Percentiles rank a stretch among this genome's conserved stretches.
Evolutionary conservation across 2,797 vertebrate species (phyloP).

Genomic region (Thamnophis elegans): DNA sequence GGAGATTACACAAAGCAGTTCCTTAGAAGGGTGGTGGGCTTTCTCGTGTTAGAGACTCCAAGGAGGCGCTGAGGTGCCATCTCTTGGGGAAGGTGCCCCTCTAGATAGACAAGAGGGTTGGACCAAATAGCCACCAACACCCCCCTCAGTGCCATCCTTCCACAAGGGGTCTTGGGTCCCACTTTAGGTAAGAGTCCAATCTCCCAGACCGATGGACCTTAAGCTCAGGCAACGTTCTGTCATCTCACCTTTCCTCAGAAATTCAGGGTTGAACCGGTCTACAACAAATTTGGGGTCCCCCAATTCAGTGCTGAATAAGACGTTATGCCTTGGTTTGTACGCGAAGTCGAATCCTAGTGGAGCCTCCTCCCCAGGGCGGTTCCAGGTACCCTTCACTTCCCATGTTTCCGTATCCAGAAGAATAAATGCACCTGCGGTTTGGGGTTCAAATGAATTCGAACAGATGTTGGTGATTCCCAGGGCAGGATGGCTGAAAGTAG

Average conservation of each 20-base stretch:
- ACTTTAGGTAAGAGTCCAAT: background rate
- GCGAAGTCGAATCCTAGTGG: conserved; percentile 88
- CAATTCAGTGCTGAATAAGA: conserved; percentile 89
- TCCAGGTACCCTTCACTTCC: conserved; percentile 85
- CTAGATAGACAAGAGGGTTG: background rate
- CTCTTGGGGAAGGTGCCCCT: too few relatives aligned
- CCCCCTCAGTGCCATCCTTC: background rate
- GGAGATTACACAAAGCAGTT: background rate
- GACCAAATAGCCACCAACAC: background rate
- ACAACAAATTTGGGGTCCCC: conserved; percentile 76
- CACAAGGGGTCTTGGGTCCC: background rate
- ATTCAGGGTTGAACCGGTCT: conserved; percentile 74
- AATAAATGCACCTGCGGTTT: conserved; percentile 80
- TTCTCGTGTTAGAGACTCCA: background rate
- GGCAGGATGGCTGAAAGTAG: background rate
- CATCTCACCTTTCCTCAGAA: conserved; percentile 75
- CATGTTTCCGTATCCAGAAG: conserved; percentile 85
- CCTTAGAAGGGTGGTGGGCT: background rate
- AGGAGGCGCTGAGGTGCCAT: too few relatives aligned
- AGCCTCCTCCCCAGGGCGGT: conserved; percentile 73
- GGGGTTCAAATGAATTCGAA: background rate
- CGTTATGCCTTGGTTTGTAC: conserved; percentile 88
- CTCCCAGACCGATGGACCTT: background rate
- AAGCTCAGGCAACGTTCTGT: too few relatives aligned
- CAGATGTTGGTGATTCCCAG: background rate